These are phyloP conservation scores for Nerophis lumbriciformis DNA, from an alignment of 2,113 vertebrate species.

Conservation along the genomic window DNA sequence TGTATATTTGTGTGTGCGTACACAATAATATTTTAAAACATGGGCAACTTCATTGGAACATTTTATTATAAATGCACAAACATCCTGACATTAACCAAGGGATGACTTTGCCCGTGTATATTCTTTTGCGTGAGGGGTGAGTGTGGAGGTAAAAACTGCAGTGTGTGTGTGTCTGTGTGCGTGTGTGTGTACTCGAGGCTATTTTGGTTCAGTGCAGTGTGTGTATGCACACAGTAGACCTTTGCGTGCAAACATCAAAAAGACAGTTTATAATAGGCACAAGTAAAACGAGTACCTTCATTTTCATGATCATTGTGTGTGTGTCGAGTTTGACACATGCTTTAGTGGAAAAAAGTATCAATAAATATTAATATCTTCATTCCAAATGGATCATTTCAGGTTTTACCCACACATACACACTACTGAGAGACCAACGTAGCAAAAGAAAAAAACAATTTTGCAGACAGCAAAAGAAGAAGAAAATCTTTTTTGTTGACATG, in stretches of 20 bases:
- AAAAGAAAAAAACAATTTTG: conserved; percentile 6
- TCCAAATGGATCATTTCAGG: no score
- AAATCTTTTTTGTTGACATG: conserved; percentile 24
- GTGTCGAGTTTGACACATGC: no score
- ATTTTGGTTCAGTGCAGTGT: not conserved
- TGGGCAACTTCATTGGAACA: not conserved
- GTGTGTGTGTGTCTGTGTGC: not conserved
- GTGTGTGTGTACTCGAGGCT: not conserved
- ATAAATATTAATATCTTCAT: conserved; percentile 2
- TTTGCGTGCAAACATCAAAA: no score
- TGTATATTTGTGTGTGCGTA: not conserved
- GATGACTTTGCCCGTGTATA: not conserved
- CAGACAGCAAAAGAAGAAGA: conserved; percentile 16
- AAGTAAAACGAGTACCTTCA: no score
- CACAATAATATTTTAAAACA: conserved; percentile 13
- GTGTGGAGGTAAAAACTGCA: not conserved
- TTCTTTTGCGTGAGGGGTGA: not conserved
- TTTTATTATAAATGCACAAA: conserved; percentile 20
- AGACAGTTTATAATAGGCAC: no score
- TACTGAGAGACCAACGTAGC: not conserved
- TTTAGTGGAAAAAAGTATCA: not conserved
- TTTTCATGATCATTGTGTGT: no score
- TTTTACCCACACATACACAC: not conserved
- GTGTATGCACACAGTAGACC: not conserved
- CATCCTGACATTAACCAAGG: conserved; percentile 24